Conservation (phyloP, 2,113 vertebrate genomes). For the Labeo catla region DNA sequence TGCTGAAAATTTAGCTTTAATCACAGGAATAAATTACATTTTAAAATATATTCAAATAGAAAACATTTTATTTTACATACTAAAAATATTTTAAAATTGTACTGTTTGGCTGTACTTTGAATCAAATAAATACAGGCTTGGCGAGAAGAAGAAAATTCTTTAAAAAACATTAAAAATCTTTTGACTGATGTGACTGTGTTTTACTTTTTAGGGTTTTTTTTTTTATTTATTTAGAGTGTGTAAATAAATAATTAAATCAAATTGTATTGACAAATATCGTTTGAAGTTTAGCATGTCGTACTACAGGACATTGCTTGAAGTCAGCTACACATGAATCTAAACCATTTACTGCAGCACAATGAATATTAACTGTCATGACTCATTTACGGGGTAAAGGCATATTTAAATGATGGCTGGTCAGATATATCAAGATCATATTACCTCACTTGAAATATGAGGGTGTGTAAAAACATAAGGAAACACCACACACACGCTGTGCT, state of each 20-base stretch:
- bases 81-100: too few relatives aligned
- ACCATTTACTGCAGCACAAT: neutral
- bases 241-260: neutral
- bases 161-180: too few relatives aligned
- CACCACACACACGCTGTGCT: neutral
- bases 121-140: too few relatives aligned
- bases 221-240: neutral
- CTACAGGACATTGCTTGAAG: neutral
- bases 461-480: conserved; percentile 5
- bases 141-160: too few relatives aligned
- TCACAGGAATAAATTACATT: too few relatives aligned
- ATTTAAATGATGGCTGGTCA: neutral
- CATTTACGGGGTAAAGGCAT: neutral
- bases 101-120: too few relatives aligned
- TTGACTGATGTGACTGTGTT: too few relatives aligned
- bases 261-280: neutral
- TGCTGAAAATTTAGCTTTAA: too few relatives aligned
- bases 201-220: too few relatives aligned
- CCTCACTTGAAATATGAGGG: neutral
- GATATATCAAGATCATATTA: neutral
- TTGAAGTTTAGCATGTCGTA: neutral
- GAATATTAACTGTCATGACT: neutral
- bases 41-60: too few relatives aligned
- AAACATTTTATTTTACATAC: too few relatives aligned
- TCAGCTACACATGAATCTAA: neutral